phyloP scores from a whole-genome alignment of 2,888 invertebrate genomes.

The Tricholauxania praeusta region DNA sequence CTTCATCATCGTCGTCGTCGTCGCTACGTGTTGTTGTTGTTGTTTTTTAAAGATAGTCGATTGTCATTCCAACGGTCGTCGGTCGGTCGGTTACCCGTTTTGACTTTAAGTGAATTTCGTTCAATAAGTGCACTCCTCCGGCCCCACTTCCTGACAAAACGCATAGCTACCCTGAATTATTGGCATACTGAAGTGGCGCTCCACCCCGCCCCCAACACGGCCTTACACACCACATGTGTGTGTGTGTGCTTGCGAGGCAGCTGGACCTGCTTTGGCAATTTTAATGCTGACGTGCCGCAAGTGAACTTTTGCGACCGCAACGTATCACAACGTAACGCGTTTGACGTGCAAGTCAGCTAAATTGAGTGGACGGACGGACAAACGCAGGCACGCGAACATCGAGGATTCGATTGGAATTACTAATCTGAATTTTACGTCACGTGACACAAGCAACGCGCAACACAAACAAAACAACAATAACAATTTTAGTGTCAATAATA shows the following conservation, averaged over 20 bases:
- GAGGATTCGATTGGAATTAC: slow-evolving; percentile 49
- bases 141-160: background rate
- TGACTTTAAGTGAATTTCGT: slow-evolving; percentile 12
- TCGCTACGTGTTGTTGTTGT: slow-evolving; percentile 33
- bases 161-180: too few species aligned
- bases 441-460: slow-evolving; percentile 23
- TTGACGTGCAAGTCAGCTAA: slow-evolving; percentile 48
- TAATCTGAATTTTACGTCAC: slow-evolving; percentile 56
- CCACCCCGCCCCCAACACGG: slow-evolving; percentile 10
- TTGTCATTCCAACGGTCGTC: slow-evolving; percentile 7
- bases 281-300: slow-evolving; percentile 52
- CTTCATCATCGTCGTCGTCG: slow-evolving; percentile 29
- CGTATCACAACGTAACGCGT: slow-evolving; percentile 42
- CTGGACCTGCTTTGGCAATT: slow-evolving; percentile 44
- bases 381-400: slow-evolving; percentile 29
- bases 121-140: slow-evolving; percentile 7
- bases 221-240: slow-evolving; percentile 28
- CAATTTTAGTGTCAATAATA: background rate
- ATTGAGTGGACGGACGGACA: slow-evolving; percentile 53
- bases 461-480: background rate
- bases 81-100: slow-evolving; percentile 17
- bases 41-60: slow-evolving; percentile 10
- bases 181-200: background rate
- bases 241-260: slow-evolving; percentile 34
- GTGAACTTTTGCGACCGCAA: slow-evolving; percentile 21